A percentile compares a stretch with the other conserved stretches of the same genome.
Evolutionary conservation across 2,113 vertebrate genomes (phyloP).

Genomic region (Tetraodon nigroviridis): DNA sequence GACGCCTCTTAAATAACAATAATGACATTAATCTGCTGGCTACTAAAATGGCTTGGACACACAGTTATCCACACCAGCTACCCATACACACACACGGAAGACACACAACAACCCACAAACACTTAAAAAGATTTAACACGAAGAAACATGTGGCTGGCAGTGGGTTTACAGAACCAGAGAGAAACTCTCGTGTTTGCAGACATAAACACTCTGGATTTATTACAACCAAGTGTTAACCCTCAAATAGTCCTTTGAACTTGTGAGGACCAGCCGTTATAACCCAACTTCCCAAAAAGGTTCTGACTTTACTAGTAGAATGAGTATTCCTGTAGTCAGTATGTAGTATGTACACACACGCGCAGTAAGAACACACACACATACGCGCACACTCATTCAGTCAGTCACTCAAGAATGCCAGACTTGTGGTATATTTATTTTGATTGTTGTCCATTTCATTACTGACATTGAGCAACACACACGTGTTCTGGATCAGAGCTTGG

Average conservation of each 20-base stretch:
- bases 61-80: neutral
- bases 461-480: conserved; percentile 65
- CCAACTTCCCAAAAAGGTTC: neutral
- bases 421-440: conserved; percentile 53
- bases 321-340: no score
- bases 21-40: conserved; percentile 54
- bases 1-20: conserved; percentile 39
- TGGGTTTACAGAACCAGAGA: conserved; percentile 40
- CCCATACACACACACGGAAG: conserved; percentile 12
- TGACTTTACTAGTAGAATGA: neutral
- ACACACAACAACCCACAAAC: conserved; percentile 19
- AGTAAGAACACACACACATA: neutral
- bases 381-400: neutral
- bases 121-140: conserved; percentile 49
- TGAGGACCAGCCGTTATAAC: no score
- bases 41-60: conserved; percentile 39
- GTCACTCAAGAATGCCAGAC: conserved; percentile 16
- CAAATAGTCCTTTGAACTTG: no score
- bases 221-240: no score
- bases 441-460: conserved; percentile 46
- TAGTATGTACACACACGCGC: neutral
- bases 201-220: conserved; percentile 18
- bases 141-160: conserved; percentile 49
- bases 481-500: conserved; percentile 57
- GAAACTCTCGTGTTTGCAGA: conserved; percentile 1